These are phyloP conservation scores for Pseudochromis fuscus DNA, from an alignment of 2,797 vertebrate species.

Conservation along the genomic window DNA sequence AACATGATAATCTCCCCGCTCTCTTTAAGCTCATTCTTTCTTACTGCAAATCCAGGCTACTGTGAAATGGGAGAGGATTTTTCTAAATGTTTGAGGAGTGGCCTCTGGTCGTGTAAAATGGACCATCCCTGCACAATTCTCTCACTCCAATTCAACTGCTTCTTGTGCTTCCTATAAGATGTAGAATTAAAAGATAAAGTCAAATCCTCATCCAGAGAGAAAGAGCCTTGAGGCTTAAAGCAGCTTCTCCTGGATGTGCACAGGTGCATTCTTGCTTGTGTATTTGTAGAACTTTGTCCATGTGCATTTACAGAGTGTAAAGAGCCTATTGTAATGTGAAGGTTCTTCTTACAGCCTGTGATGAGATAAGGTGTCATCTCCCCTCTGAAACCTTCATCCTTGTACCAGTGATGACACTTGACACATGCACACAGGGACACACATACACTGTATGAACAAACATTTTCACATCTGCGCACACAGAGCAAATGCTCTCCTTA, in stretches of 20 bases:
- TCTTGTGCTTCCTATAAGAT: conserved; percentile 46
- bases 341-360: conserved; percentile 35
- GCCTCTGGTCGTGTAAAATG: conserved; percentile 57
- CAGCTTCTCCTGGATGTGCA: conserved; percentile 21
- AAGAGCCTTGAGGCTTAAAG: conserved; percentile 43
- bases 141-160: conserved; percentile 40
- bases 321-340: conserved; percentile 3
- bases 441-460: not conserved
- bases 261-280: conserved; percentile 30
- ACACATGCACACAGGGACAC: not conserved
- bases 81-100: conserved; percentile 48
- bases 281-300: conserved; percentile 21
- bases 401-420: conserved; percentile 18
- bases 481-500: conserved; percentile 42
- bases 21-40: conserved; percentile 68
- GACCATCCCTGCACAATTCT: conserved; percentile 40
- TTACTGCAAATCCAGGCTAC: conserved; percentile 57
- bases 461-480: conserved; percentile 8
- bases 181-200: conserved; percentile 71
- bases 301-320: not conserved
- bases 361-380: conserved; percentile 39
- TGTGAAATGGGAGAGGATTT: conserved; percentile 65
- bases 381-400: not conserved
- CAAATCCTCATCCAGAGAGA: conserved; percentile 59
- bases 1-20: conserved; percentile 75